Conservation (phyloP, 2,888 invertebrate genomes). For the Yponomeuta plumbellus region DNA sequence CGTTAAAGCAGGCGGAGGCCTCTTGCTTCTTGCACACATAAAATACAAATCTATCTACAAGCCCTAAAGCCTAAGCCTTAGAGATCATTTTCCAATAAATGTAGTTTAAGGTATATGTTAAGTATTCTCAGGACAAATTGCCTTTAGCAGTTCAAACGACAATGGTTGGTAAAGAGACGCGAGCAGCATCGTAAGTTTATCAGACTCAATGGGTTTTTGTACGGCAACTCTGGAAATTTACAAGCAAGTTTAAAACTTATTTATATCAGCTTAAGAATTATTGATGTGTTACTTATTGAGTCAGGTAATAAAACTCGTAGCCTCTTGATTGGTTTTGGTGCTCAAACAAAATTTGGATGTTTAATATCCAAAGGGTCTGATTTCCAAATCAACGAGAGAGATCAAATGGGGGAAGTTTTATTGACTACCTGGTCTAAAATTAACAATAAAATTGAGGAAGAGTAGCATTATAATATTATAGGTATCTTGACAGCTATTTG, state of each 20-base stretch:
- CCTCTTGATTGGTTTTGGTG: not conserved
- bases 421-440: not conserved
- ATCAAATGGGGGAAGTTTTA: not conserved
- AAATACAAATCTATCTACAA: slow-evolving; percentile 8
- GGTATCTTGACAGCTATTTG: not conserved
- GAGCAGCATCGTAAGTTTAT: slow-evolving; percentile 35
- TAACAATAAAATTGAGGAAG: not conserved
- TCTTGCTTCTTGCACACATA: slow-evolving; percentile 18
- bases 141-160: slow-evolving; percentile 44
- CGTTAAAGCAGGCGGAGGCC: slow-evolving; percentile 35
- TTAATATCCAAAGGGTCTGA: not conserved
- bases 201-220: slow-evolving; percentile 8
- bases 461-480: not conserved
- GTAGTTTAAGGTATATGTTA: slow-evolving; percentile 32
- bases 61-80: slow-evolving; percentile 8
- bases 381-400: not conserved
- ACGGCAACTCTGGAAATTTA: not conserved
- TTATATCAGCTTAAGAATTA: not conserved
- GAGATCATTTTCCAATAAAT: slow-evolving; percentile 6
- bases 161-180: slow-evolving; percentile 42
- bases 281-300: not conserved
- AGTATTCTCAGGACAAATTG: slow-evolving; percentile 61
- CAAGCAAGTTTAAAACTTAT: not conserved
- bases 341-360: not conserved
- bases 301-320: not conserved